Base-by-base conservation (phyloP, 2,113 vertebrate species). In the Herpetotheres cachinnans region DNA sequence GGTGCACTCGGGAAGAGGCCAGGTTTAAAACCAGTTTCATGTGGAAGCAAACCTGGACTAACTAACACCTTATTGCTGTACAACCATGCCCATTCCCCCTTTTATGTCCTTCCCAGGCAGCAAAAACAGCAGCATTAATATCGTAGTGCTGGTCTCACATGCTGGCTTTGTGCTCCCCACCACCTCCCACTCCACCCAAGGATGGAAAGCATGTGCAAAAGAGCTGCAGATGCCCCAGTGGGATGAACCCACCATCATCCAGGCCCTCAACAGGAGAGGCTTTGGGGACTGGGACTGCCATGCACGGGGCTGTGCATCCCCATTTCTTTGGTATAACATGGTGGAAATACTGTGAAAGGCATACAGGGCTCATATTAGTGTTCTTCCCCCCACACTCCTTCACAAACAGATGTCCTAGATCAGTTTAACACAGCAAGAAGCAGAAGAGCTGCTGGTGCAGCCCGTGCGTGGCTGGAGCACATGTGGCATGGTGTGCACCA, bases 101-200 rank as follows among this genome's bases (percentile, higher is more conserved):
- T 40, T 22, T 11, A 3, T 14, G 3, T 9, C 6, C 66, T 22
- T 27, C 55, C 25, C 55, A n/a, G 66, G 67, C 7, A n/a, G 49
- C 30, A 66, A 44, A 44, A 80, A 13, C n/a, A 8, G 27, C 29
- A 16, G 13, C 32, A 5, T 42, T 36, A 16, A 29, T 11, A 36
- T 9, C 3, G 3, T 12, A 30, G 9, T 2, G 52, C 11, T 29
- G 50, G 22, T 3, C 50, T 42, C 21, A 2, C 0, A 11, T 16
- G 14, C 19, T 24, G 46, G 15, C 25, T 29, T 46, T 25, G 44
- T 1, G 10, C 52, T 40, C 26, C 80, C 66, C 44, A 27, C 55
- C 44, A 6, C 42, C 66, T 58, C 20, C 40, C 4, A 5, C n/a
- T n/a, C 47, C 67, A 9, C 36, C 25, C 32, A 3, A 12, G 46